Base-by-base conservation (phyloP, 64 coral and sea anemone species). In the Dendronephthya gigantea region DNA sequence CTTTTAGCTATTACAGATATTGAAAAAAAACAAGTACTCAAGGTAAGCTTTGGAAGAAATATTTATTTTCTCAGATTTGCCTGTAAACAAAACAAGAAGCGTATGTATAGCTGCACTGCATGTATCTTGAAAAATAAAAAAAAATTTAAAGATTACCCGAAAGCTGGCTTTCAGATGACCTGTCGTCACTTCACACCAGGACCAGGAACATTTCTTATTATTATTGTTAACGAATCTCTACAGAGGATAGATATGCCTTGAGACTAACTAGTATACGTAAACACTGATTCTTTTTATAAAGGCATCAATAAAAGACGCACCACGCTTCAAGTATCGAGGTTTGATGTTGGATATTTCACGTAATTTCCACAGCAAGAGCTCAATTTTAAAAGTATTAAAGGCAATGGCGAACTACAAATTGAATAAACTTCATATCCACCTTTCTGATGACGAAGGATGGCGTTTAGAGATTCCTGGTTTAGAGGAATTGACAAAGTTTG, bases 401-500 rank as follows among this genome's bases (percentile, higher is more conserved):
- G 91, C 50, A 23, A 96, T 96, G 91, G 86, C 91, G 50, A 93
- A 83, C 75, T 96, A 93, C 59, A 96, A 96, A 52, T 39, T 96
- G 51, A 96, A 96, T 75, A 96, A 96, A 27, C 87, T 96, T 47
- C 94, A 96, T 66, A 90, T 96, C 50, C 94, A 96, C 40, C 28
- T 96, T 56, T 75, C 88, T 34, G 94, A 96, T 76, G 94, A 96
- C 25, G 94, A 96, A 85, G 94, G 94, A 0, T 96, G 94, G 94
- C 81, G 94, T n/a, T 56, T 96, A 30, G 55, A 96, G 74, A 96
- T 96, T 59, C 94, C 94, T 22, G 94, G 89, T 68, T 51, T 96
- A 50, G 50, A 84, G 4, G 91, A 96, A 81, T 83, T 96, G 25
- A 96, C 91, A 48, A 68, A 3, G 22, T 30, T 66, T n/a, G 58